Evolutionary conservation across 92 coral and sea anemone genomes (phyloP), one percentile per base, ranked within the genome.

Genomic region (Porites lobata): DNA sequence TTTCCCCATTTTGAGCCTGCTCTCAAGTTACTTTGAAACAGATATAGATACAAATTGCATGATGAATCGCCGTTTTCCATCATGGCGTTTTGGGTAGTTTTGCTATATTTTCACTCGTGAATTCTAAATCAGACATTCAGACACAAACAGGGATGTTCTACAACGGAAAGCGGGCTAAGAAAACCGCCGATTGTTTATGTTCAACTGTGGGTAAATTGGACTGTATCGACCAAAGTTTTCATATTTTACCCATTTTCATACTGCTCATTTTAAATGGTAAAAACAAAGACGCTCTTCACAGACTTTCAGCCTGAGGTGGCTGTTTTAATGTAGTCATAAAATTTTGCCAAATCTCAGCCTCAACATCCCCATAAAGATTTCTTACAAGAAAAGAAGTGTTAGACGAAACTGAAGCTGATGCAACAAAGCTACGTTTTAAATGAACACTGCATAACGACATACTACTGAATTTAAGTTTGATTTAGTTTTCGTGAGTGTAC

Each of bases 261-360:
- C 22, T 21, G 22, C 22, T 21, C 22, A 21, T 21, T 21, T 21
- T 21, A 21, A 21, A 21, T 21, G 22, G 22, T 21, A 21, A 21
- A 21, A 21, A 21, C 22, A 10, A 67, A 67, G 73, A 69, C 15
- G 73, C 13, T 29, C 43, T 69, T 9, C 73, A 69, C 17, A 21
- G 73, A 69, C 51, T 69, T 69, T 69, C 73, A 69, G 73, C 52
- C 17, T 29, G 50, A 69, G 73, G 18, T 69, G 73, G 73, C 43
- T 69, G 73, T 68, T 68, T 68, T 68, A 68, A 29, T 26, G 51
- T 69, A 21, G 51, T 69, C 51, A 69, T 69, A 69, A n/a, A 69
- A 24, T 69, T 24, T 69, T 29, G 18, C 14, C 12, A 69, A 67
- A 67, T 67, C 72, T 19, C 73, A 26, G 32, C 73, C 73, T 69